A percentile compares a stretch with the other conserved stretches of the same genome.
Conservation (phyloP, 2,113 vertebrate species). For the Platycercus adscitus region DNA sequence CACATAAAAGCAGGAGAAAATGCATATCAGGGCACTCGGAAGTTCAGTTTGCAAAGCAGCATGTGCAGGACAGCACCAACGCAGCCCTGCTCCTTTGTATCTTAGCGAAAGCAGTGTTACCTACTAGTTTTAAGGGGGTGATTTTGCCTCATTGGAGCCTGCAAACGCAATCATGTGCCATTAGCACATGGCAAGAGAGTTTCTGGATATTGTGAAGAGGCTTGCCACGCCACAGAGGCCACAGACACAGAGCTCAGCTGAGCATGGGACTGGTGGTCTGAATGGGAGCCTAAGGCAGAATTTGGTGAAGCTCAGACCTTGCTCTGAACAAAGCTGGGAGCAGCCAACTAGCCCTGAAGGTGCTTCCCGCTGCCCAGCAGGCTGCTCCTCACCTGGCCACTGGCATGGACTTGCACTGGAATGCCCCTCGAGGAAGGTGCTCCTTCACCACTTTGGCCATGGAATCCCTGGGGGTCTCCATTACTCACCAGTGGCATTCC, state of each 20-base stretch:
- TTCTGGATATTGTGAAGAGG: rapidly evolving
- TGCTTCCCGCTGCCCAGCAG: not conserved
- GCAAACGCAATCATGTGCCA: not conserved
- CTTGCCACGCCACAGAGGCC: not conserved
- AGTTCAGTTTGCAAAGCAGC: rapidly evolving
- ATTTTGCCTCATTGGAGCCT: not conserved
- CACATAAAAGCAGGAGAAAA: not conserved
- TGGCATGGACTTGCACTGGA: rapidly evolving
- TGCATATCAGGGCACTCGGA: not conserved
- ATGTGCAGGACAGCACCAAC: rapidly evolving
- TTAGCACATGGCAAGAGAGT: not conserved
- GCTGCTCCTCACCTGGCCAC: not conserved
- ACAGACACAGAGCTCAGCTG: rapidly evolving
- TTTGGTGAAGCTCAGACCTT: not conserved
- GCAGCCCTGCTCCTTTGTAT: not conserved
- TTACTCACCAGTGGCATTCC: not conserved
- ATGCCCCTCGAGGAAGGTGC: not conserved
- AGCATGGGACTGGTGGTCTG: not conserved
- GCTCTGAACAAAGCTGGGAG: not conserved
- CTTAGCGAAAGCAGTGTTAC: not conserved
- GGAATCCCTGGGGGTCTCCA: not conserved
- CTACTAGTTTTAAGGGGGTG: not conserved
- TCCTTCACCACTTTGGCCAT: not conserved
- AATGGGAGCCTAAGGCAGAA: not conserved
- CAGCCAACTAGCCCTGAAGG: not conserved